Percentiles rank a stretch among this genome's conserved stretches.
phyloP scores from a whole-genome alignment of 2,113 vertebrate species.

The Ptyas mucosa region DNA sequence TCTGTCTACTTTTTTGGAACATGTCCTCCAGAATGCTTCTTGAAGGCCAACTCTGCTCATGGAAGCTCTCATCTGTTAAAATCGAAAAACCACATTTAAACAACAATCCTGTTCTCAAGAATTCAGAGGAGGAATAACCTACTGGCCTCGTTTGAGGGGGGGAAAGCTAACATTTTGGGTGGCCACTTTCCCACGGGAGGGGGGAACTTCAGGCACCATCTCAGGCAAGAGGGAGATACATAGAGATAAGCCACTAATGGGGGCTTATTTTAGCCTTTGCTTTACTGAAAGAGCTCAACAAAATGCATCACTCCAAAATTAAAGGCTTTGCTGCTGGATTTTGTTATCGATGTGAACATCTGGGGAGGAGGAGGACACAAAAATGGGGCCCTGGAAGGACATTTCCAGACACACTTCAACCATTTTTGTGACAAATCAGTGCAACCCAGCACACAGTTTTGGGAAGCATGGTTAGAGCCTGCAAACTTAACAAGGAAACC shows the following conservation, averaged over 20 bases:
- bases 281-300: background rate
- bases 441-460: background rate
- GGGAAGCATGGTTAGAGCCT: background rate
- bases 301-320: background rate
- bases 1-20: background rate
- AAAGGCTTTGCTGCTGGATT: background rate
- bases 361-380: background rate
- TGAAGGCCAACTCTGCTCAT: background rate
- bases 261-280: background rate
- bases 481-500: slow-evolving; percentile 2
- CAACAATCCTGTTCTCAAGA: background rate
- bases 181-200: background rate
- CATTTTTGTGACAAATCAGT: background rate
- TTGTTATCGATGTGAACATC: background rate
- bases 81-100: background rate
- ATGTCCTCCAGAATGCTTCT: background rate
- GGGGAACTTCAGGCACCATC: background rate
- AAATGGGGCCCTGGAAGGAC: background rate
- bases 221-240: background rate
- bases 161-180: background rate
- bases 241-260: background rate
- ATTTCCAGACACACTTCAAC: background rate
- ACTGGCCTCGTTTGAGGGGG: background rate
- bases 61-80: background rate
- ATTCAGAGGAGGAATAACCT: background rate